phyloP scores from a whole-genome alignment of 2,888 invertebrate species.

The Lacanobia wlatinum region DNA sequence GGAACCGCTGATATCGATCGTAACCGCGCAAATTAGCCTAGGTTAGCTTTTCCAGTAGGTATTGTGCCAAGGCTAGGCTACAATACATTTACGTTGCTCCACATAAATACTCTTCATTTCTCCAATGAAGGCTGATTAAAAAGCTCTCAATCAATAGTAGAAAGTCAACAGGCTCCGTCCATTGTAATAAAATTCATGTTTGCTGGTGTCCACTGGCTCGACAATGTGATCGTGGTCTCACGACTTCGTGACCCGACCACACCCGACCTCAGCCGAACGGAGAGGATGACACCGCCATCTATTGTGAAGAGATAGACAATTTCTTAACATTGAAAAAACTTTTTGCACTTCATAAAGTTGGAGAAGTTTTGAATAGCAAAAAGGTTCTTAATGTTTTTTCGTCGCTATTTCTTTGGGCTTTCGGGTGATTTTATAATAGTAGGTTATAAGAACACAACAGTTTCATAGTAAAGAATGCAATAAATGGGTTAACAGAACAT shows the following conservation, averaged over 20 bases:
- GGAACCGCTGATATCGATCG: slow-evolving; percentile 50
- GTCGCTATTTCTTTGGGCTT: background rate
- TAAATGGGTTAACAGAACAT: background rate
- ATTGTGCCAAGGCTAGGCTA: slow-evolving; percentile 17
- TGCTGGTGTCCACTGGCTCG: slow-evolving; percentile 66
- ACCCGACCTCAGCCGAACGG: slow-evolving; percentile 66
- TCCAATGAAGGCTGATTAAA: slow-evolving; percentile 53
- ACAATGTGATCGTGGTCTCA: slow-evolving; percentile 73
- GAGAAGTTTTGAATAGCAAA: slow-evolving; percentile 5
- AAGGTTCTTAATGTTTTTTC: background rate
- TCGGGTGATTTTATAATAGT: slow-evolving; percentile 4
- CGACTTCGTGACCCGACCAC: slow-evolving; percentile 76
- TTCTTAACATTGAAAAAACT: slow-evolving; percentile 49
- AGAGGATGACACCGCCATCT: slow-evolving; percentile 59
- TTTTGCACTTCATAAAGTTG: slow-evolving; percentile 21
- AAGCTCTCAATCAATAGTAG: slow-evolving; percentile 61
- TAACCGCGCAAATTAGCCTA: slow-evolving; percentile 35
- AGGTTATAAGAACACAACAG: slow-evolving; percentile 19
- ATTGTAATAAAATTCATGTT: slow-evolving; percentile 74
- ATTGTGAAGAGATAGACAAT: slow-evolving; percentile 54
- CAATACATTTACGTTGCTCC: slow-evolving; percentile 22
- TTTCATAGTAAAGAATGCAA: background rate
- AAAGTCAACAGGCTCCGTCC: slow-evolving; percentile 64
- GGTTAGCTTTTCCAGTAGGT: slow-evolving; percentile 16
- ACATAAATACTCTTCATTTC: slow-evolving; percentile 45